Base-by-base conservation (phyloP, 1,140 invertebrate genomes). In the Lordiphosa clarofinis region DNA sequence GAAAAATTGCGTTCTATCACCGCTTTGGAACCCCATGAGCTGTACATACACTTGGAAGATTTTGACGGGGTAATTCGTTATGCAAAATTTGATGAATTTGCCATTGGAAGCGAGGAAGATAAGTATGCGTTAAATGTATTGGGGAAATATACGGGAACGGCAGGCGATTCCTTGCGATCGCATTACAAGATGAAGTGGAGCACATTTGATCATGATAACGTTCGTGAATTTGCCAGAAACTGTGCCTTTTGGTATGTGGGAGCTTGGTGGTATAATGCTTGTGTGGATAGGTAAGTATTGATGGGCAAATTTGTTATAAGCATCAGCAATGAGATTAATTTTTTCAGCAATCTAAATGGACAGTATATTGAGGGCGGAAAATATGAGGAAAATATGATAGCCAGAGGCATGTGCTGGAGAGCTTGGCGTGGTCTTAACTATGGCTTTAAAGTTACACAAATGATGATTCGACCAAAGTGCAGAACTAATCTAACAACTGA, bases 31-130 rank as follows among this genome's bases (percentile, higher is more conserved):
- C 89, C 92, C 10, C 92, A 93, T 36, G 91, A 92, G 46, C 67
- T 94, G 10, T 87, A 92, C 37, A 91, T 95, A 21, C 91, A 93
- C 39, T 82, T 95, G 76, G 91, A 92, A 67, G 92, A 94, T 39
- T 91, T 92, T 38, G 73, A 91, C 5, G 88, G 89, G 0, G 84
- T 87, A 10, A 90, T 89, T 8, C 91, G 90, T 11, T 90, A 90
- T 54, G 94, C 93, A 0, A 89, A 87, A 31, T 95, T 94, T 78
- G 90, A 91, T 10, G 89, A 91, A 12, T 95, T 95, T 69, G 91
- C 91, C 4, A 89, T 95, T 11, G 91, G 91, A 4, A 89, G 90
- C 11, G 93, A 94, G 73, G 74, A 89, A 7, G 92, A 94, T 68
- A 91, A 91, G 0, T 96, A 93, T 74, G 89, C 91, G 9, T 90